Percentiles rank a stretch among this genome's conserved stretches.
Evolutionary conservation across 2,888 invertebrate species (phyloP).

Genomic region (Meteorus cinctellus): DNA sequence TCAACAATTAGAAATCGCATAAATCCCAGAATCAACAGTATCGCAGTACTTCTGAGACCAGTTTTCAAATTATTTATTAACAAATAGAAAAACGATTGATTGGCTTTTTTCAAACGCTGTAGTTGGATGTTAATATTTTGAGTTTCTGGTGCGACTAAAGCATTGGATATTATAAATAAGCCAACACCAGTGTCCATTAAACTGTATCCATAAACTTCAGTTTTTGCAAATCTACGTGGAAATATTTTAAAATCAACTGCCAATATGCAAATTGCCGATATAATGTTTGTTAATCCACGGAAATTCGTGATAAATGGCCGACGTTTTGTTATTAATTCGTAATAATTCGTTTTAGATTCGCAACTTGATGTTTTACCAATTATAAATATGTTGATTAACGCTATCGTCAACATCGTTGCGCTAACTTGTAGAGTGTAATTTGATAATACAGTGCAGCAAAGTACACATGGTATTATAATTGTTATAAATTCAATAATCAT

Average conservation of each 20-base stretch:
- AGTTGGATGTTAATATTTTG: slow-evolving; percentile 55
- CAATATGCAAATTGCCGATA: slow-evolving; percentile 88
- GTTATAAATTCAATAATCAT: slow-evolving; percentile 65
- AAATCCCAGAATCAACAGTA: slow-evolving; percentile 78
- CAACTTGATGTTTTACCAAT: slow-evolving; percentile 45
- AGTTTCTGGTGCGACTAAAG: slow-evolving; percentile 80
- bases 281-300: slow-evolving; percentile 82
- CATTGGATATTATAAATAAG: slow-evolving; percentile 87
- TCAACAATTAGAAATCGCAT: slow-evolving; percentile 78
- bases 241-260: slow-evolving; percentile 95
- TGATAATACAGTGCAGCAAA: slow-evolving; percentile 68
- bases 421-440: slow-evolving; percentile 43
- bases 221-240: slow-evolving; percentile 90
- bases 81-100: slow-evolving; percentile 43
- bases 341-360: slow-evolving; percentile 16
- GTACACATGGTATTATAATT: slow-evolving; percentile 63
- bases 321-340: slow-evolving; percentile 38
- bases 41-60: slow-evolving; percentile 70
- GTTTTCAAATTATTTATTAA: slow-evolving; percentile 58
- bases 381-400: slow-evolving; percentile 55
- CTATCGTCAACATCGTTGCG: slow-evolving; percentile 54
- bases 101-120: slow-evolving; percentile 32
- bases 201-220: slow-evolving; percentile 88
- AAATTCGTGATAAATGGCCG: slow-evolving; percentile 78
- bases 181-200: slow-evolving; percentile 98